These are phyloP conservation scores for Metallyticus violacea DNA, from an alignment of 2,888 invertebrate species.

Conservation along the genomic window DNA sequence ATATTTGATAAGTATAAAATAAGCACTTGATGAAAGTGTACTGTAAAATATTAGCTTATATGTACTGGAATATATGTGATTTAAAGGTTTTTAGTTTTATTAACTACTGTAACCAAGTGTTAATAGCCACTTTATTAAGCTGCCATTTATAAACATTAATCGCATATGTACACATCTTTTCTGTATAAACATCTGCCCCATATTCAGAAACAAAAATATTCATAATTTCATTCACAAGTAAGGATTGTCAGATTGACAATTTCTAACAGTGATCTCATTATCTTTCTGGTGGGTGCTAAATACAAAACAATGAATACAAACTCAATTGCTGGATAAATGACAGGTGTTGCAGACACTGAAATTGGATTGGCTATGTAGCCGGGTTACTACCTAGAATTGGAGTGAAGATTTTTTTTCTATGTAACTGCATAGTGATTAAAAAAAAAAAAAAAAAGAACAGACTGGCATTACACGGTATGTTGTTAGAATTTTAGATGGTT, in stretches of 20 bases:
- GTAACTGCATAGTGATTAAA: not conserved
- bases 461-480: not conserved
- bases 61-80: not conserved
- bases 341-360: not conserved
- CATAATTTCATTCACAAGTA: not conserved
- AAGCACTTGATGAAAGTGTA: not conserved
- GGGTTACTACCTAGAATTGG: not conserved
- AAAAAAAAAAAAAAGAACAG: not conserved
- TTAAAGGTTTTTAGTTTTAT: not conserved
- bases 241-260: not conserved
- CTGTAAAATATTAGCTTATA: too few species aligned
- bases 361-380: not conserved
- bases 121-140: not conserved
- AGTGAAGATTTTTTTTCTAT: not conserved
- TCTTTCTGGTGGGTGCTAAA: not conserved
- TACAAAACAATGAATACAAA: not conserved
- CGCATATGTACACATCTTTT: too few species aligned
- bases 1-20: not conserved
- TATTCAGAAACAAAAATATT: too few species aligned
- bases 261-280: not conserved
- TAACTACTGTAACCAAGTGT: too few species aligned
- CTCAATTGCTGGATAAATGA: not conserved
- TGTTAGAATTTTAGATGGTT: conserved; percentile 18
- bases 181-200: not conserved
- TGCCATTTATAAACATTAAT: not conserved